These are phyloP conservation scores for Oryctolagus cuniculus DNA, from an alignment of 2,113 vertebrate genomes.

Conservation along the genomic window mOryCun1.1 NC_091440.1:123505001-123505500, in stretches of 20 bases:
- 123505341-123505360: background rate
- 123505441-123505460: background rate
- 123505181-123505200: background rate
- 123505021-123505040: no score
- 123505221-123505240: background rate
- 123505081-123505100: background rate
- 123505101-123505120: background rate
- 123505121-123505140: background rate
- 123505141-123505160: background rate
- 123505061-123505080: background rate
- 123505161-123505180: background rate
- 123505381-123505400: background rate
- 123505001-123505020: no score
- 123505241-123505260: background rate
- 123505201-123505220: background rate
- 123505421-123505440: background rate
- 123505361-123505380: background rate
- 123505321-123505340: background rate
- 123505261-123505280: background rate
- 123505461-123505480: background rate
- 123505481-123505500: background rate
- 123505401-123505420: background rate
- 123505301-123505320: background rate
- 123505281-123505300: background rate
- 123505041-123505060: no score